Percentiles rank a stretch among this genome's conserved stretches.
Evolutionary conservation across 1,140 invertebrate species (phyloP).

Genomic region (Drosophila lini): DNA sequence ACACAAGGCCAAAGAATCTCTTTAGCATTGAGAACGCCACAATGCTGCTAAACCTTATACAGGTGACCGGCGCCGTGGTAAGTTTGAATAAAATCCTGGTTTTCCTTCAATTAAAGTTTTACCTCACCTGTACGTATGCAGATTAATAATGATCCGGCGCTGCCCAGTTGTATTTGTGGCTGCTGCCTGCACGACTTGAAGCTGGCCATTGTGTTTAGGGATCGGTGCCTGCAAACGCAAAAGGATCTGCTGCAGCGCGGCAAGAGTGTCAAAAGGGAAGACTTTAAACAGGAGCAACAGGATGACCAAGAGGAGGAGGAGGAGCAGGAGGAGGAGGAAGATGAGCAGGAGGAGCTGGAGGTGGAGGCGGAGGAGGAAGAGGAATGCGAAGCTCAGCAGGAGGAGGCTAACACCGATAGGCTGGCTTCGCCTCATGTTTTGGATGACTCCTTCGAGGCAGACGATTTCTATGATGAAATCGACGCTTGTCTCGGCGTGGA

Average conservation of each 20-base stretch:
- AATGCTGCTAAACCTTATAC: conserved; percentile 40
- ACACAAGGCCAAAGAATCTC: conserved; percentile 57
- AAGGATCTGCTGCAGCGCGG: conserved; percentile 13
- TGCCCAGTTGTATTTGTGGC: conserved; percentile 60
- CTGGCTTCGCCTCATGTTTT: not conserved
- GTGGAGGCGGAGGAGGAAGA: conserved; percentile 4
- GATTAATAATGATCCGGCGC: conserved; percentile 27
- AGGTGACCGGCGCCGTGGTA: conserved; percentile 44
- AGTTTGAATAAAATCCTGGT: not conserved
- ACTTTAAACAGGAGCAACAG: not conserved
- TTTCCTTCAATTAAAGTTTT: not conserved
- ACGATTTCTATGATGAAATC: conserved; percentile 11
- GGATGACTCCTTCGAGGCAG: not conserved
- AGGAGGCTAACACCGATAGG: not conserved
- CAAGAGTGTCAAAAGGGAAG: not conserved
- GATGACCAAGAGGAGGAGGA: not conserved
- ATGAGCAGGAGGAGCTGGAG: not conserved
- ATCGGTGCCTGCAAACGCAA: conserved; percentile 53
- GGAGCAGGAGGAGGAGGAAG: conserved; percentile 1
- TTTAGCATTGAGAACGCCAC: conserved; percentile 41
- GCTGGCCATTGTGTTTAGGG: conserved; percentile 52
- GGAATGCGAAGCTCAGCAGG: not conserved
- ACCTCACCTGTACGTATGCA: not conserved
- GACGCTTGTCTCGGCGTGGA: not conserved
- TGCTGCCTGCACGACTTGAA: conserved; percentile 62